Base-by-base conservation (phyloP, 23 tunicate genomes). In the Trididemnum nubilum region DNA sequence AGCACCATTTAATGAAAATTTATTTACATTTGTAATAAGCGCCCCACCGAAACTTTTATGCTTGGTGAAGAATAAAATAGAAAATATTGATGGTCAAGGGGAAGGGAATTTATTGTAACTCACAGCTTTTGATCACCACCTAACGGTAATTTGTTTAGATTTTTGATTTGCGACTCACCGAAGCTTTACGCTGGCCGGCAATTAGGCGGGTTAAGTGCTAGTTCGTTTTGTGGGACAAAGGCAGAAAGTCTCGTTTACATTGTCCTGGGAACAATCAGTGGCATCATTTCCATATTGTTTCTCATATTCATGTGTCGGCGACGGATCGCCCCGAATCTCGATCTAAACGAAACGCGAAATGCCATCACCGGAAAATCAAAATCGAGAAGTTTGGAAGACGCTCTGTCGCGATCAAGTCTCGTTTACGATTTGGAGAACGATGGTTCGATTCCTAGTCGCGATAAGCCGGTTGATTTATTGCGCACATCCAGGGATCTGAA, bases 131-230 rank as follows among this genome's bases (percentile, higher is more conserved):
- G n/a, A n/a, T n/a, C n/a, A n/a, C n/a, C 54, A 44, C 54, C 54
- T 44, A 44, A 44, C 54, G 54, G 54, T 7, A 7, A 7, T 44
- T 15, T 44, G 9, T 44, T 7, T 37, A 70, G 76, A 37, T 70
- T 19, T 33, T 5, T 70, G 12, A 37, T 70, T 33, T 70, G 76
- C 40, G 76, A 70, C 37, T 70, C 76, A 27, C 76, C 76, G 31
- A 70, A 33, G n/a, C 38, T 19, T 18, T 33, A 19, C 3, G 40
- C 38, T 33, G 40, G 76, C 3, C 38, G n/a, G 7, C 76, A 70
- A 15, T 37, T 70, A 3, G 30, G 76, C 3, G 40, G 29, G 3
- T 19, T 15, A 18, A 19, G n/a, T 22, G 38, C n/a, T 5, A 34
- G n/a, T 22, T 70, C 76, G 12, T 33, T 70, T 23, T 70, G 76